These are phyloP conservation scores for Drosophila tropicalis DNA, from an alignment of 1,140 invertebrate genomes.

Conservation along the genomic window DNA sequence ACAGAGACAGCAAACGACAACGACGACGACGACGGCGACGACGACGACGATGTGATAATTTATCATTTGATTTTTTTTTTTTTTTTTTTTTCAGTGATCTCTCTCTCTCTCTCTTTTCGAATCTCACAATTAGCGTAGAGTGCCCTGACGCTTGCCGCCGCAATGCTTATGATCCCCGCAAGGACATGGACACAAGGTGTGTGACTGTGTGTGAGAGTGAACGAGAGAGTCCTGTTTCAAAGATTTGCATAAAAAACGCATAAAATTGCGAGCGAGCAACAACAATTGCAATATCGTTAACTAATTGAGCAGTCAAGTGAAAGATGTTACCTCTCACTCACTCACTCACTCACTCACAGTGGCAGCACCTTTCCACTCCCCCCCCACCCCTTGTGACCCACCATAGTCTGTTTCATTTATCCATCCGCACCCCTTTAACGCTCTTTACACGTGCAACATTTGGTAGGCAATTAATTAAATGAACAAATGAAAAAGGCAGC, in stretches of 20 bases:
- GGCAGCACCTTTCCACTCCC: too few species aligned
- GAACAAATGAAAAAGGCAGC: slow-evolving; percentile 34
- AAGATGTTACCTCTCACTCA: slow-evolving; percentile 28
- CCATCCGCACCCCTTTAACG: neutral
- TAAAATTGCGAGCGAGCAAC: slow-evolving; percentile 48
- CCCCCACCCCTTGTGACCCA: neutral
- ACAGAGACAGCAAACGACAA: slow-evolving; percentile 17
- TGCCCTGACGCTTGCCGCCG: slow-evolving; percentile 11
- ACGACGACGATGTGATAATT: slow-evolving; percentile 55
- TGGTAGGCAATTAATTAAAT: slow-evolving; percentile 68
- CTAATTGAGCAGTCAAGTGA: slow-evolving; percentile 64
- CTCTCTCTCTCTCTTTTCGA: too few species aligned
- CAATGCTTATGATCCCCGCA: slow-evolving; percentile 57
- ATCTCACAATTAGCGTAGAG: slow-evolving; percentile 44
- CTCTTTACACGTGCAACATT: slow-evolving; percentile 47
- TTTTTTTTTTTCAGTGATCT: slow-evolving; percentile 47
- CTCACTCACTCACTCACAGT: neutral
- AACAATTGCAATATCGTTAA: slow-evolving; percentile 42
- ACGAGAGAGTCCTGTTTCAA: slow-evolving; percentile 24
- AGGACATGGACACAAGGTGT: slow-evolving; percentile 20
- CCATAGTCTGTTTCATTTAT: neutral
- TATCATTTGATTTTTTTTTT: slow-evolving; percentile 75
- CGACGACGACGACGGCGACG: neutral
- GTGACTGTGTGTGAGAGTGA: too few species aligned
- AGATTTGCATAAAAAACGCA: slow-evolving; percentile 78